Base-by-base conservation (phyloP, 2,888 invertebrate species). In the Prosopocoilus inquinatus region DNA sequence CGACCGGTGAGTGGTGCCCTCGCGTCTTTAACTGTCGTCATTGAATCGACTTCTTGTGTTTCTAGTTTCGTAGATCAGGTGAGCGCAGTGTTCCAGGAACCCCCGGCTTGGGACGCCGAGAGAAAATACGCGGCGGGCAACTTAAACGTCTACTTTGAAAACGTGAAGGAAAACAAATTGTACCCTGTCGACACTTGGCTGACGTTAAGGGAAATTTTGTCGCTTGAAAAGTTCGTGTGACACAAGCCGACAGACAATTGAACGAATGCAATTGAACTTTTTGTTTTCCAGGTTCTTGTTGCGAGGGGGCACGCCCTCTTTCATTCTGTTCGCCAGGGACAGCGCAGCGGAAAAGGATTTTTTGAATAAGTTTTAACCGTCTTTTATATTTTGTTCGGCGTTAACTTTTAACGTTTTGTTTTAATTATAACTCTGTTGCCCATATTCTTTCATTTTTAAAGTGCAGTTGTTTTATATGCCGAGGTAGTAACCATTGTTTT, bases 61-160 rank as follows among this genome's bases (percentile, higher is more conserved):
- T 59, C 45, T 59, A 88, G 87, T 16, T 79, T 89, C 66, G 56
- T 68, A 16, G 83, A 84, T 47, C 84, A 86, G 52, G 69, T 90
- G n/a, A 75, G 79, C 36, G 82, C 85, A 64, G 75, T 93, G 41
- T 90, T 94, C 68, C 80, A 80, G 0, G 84, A 85, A n/a, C 82
- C 82, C 32, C 81, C 88, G 2, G 82, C 82, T 0, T 92, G 91
- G 88, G 94, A 94, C 70, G 74, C 73, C 36, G 78, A 86, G 1
- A 75, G 79, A 20, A 84, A 84, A 63, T 95, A 92, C 70, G 81
- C 71, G 46, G 69, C 79, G 5, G 75, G 80, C 0, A 82, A 78
- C 52, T 70, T 93, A 1, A 82, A 84, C 73, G 79, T 93, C 1
- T 93, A 91, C 70, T 92, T 84, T 70, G 90, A 91, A 75, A 87